A percentile compares a stretch with the other conserved stretches of the same genome.
phyloP scores from a whole-genome alignment of 2,113 vertebrate species.

The Podarcis raffonei region DNA sequence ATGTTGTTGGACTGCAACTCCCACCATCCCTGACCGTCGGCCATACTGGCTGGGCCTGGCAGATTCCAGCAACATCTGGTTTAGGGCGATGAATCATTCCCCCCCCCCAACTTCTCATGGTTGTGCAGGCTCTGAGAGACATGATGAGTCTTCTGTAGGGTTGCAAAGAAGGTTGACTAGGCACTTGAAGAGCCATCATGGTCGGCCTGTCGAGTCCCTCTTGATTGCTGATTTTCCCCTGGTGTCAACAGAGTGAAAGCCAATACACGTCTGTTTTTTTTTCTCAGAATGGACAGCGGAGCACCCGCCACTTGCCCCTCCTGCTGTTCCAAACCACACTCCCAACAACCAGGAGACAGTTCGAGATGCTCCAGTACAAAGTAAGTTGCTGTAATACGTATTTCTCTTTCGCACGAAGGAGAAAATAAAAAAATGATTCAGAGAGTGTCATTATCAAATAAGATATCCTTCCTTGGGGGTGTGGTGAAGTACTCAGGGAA shows the following conservation, averaged over 20 bases:
- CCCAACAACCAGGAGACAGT: constrained; percentile 88
- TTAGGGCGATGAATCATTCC: neutral
- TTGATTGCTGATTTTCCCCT: neutral
- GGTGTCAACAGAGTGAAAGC: constrained; percentile 4
- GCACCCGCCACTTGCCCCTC: constrained; percentile 83
- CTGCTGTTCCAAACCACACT: constrained; percentile 83
- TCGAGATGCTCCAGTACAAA: constrained; percentile 86
- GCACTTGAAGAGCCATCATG: neutral
- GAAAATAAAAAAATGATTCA: too few relatives aligned
- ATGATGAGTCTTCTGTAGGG: neutral
- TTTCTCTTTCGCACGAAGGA: neutral
- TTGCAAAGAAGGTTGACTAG: neutral
- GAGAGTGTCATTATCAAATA: too few relatives aligned
- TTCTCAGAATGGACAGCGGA: constrained; percentile 95
- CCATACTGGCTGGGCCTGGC: too few relatives aligned
- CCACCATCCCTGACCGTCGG: too few relatives aligned
- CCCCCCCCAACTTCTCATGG: neutral
- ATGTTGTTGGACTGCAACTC: too few relatives aligned
- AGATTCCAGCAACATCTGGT: neutral
- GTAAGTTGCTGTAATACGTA: constrained; percentile 64
- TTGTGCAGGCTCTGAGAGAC: neutral
- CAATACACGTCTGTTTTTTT: constrained; percentile 62
- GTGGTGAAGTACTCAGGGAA: too few relatives aligned
- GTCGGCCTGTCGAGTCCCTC: neutral
- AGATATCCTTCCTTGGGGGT: too few relatives aligned